These are phyloP conservation scores for Zeuzera pyrina DNA, from an alignment of 2,888 invertebrate genomes.

Conservation along the genomic window DNA sequence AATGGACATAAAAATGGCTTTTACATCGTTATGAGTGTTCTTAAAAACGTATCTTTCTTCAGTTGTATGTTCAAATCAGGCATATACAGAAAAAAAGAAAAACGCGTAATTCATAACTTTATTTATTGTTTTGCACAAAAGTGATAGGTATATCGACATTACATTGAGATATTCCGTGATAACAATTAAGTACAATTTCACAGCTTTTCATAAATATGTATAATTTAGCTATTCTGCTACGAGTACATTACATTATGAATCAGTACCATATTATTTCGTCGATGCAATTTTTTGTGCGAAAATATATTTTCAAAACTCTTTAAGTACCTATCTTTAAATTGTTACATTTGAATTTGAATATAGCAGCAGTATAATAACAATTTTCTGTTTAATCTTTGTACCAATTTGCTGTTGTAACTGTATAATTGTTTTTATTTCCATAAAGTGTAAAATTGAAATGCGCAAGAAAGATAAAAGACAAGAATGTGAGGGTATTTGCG, in stretches of 20 bases:
- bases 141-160: slow-evolving; percentile 53
- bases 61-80: too few relatives aligned
- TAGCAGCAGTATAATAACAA: too few relatives aligned
- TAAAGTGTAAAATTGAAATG: too few relatives aligned
- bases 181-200: slow-evolving; percentile 67
- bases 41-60: too few relatives aligned
- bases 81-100: background rate
- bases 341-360: too few relatives aligned
- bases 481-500: too few relatives aligned
- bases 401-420: slow-evolving; percentile 31
- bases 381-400: slow-evolving; percentile 38
- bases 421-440: slow-evolving; percentile 1
- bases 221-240: slow-evolving; percentile 31
- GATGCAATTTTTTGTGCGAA: slow-evolving; percentile 18
- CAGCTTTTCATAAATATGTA: slow-evolving; percentile 57
- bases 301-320: too few relatives aligned
- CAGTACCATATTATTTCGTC: slow-evolving; percentile 44
- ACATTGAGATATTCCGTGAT: slow-evolving; percentile 63
- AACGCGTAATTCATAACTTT: slow-evolving; percentile 1
- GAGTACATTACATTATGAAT: slow-evolving; percentile 27
- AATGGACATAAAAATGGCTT: too few relatives aligned
- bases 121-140: slow-evolving; percentile 54
- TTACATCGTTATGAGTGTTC: too few relatives aligned
- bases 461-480: too few relatives aligned
- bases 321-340: too few relatives aligned